Base-by-base conservation (phyloP, 2,797 vertebrate species). In the Craterocephalus amniculus region DNA sequence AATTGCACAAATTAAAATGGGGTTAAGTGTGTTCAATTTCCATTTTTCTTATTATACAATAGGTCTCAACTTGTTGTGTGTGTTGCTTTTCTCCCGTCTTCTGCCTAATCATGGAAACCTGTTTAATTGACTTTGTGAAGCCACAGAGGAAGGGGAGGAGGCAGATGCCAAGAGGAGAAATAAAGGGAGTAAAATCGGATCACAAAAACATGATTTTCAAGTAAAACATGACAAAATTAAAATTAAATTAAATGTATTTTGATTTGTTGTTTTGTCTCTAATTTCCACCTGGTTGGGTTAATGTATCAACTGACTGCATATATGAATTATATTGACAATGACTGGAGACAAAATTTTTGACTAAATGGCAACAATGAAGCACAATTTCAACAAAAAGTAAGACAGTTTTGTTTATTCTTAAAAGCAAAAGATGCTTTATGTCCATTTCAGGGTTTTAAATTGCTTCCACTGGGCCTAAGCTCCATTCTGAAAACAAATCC, bases 1-100 rank as follows among this genome's bases (percentile, higher is more conserved):
- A 93, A 87, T 88, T 63, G 75, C 67, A 58, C 78, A 87, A 93
- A 93, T 93, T 91, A 90, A 93, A 94, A 91, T 77, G 83, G 85
- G 76, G 87, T 81, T 88, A 90, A 91, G 84, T 88, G 87, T 87
- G 89, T 87, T 91, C 87, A 91, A 92, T 90, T 92, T 91, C 83
- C 87, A 86, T 84, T 92, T 87, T 84, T 82, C 79, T 77, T 85
- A 80, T 82, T 75, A 84, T 70, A 75, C 77, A 83, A 79, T 80
- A 54, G 16, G 84, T 78, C 79, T 49, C 22, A 66, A 73, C 81
- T 82, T 12, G 18, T 75, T 77, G 69, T 75, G 80, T 35, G 26
- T 70, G 73, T 77, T 80, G 68, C 36, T 36, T 67, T 74, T 75
- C 58, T 36, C 27, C 45, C 24, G 34, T 73, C 51, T 73, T 75